Evolutionary conservation across 2,888 invertebrate genomes (phyloP), one percentile per base, ranked within the genome.

Genomic region (Unio delphinus): DNA sequence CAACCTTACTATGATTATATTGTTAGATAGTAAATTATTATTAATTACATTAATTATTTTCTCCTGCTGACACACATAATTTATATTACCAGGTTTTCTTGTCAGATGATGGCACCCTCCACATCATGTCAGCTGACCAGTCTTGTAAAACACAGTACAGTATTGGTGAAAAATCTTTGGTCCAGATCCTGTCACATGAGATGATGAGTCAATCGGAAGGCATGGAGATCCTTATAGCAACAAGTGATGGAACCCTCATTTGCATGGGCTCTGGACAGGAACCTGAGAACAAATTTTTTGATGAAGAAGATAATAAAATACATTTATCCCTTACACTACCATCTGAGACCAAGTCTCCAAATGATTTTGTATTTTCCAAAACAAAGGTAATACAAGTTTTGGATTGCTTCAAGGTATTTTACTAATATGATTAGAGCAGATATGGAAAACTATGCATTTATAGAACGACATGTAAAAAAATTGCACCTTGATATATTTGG

Each of bases 211-310:
- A 77, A 63, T 79, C 83, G 69, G 80, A 82, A 55, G 87, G 87
- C 8, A 56, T 85, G 60, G 87, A 88, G 77, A 61, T 87, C 26
- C 75, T 88, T 23, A 79, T 87, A 30, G 80, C 88, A 20, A 87
- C 87, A 30, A 85, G 79, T 67, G 88, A 88, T 73, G 88, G 88
- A 28, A 83, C 86, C 60, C 67, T 88, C n/a, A 79, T 88, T 30
- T 88, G 87, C 71, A 74, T 88, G 61, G 87, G 87, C 20, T 80
- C 75, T 15, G 79, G 82, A 20, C 71, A 75, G 30, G 80, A 79
- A 65, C 64, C 65, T 57, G 68, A 26, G 17, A 54, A 67, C 55
- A 61, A 67, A 20, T 67, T 68, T 64, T n/a, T 67, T 58, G 73
- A 75, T 65, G 68, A 72, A 26, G 65, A 74, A 11, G 61, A 68